These are phyloP conservation scores for Holotrichia oblita DNA, from an alignment of 1,140 invertebrate genomes.

Conservation along the genomic window DNA sequence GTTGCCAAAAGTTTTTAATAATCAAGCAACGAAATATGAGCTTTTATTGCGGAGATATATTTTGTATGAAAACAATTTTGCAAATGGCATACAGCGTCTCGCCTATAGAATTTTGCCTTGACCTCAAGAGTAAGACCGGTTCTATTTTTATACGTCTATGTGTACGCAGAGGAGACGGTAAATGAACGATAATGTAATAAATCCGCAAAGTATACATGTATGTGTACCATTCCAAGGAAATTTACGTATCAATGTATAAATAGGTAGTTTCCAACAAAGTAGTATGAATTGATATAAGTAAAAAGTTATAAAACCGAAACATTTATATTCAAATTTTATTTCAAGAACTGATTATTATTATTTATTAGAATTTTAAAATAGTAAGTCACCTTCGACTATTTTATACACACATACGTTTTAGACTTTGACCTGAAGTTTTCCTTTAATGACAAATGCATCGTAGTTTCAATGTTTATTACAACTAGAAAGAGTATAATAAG, in stretches of 20 bases:
- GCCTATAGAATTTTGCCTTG: slow-evolving; percentile 18
- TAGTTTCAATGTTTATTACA: too few relatives aligned
- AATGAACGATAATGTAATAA: slow-evolving; percentile 16
- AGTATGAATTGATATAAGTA: neutral
- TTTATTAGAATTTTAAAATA: too few relatives aligned
- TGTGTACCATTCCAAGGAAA: neutral
- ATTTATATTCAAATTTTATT: too few relatives aligned
- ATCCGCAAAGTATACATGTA: neutral
- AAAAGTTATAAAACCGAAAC: too few relatives aligned
- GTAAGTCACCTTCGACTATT: too few relatives aligned
- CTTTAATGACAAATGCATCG: too few relatives aligned
- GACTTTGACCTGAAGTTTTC: too few relatives aligned
- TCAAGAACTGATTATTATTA: too few relatives aligned
- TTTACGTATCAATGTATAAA: neutral
- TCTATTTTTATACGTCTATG: slow-evolving; percentile 20
- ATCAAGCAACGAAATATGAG: neutral
- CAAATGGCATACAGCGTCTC: neutral
- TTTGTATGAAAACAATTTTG: neutral
- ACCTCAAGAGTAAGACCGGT: slow-evolving; percentile 12
- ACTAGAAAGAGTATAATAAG: too few relatives aligned
- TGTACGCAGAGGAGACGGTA: neutral
- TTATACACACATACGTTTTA: too few relatives aligned
- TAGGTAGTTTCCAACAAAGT: neutral
- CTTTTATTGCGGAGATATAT: neutral
- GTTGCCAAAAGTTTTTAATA: neutral